phyloP scores from a whole-genome alignment of 1,140 invertebrate genomes.

The Drosophila quadrilineata region DNA sequence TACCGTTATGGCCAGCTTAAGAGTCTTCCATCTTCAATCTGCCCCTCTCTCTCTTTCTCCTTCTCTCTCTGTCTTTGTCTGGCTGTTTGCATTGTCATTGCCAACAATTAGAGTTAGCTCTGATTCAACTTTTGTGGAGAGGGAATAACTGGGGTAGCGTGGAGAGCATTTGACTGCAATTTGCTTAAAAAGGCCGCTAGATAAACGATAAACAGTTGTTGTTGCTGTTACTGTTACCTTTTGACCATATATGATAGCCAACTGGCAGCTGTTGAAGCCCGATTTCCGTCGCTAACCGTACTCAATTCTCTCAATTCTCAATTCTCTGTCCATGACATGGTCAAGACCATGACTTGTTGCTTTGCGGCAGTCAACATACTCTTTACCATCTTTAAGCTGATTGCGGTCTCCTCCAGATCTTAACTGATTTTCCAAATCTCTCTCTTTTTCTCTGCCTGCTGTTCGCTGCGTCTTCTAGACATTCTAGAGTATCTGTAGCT shows the following conservation, averaged over 20 bases:
- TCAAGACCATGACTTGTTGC: conserved; percentile 48
- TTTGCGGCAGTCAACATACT: neutral
- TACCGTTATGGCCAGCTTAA: conserved; percentile 59
- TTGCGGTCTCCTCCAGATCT: too few species aligned
- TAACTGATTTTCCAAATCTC: neutral
- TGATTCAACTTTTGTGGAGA: conserved; percentile 17
- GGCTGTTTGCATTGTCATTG: conserved; percentile 69
- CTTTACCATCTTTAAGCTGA: neutral
- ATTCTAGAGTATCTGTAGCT: too few species aligned
- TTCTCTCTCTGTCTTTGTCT: neutral
- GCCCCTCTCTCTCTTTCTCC: neutral
- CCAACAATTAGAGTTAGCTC: conserved; percentile 54
- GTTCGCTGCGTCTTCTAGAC: too few species aligned
- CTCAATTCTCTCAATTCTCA: conserved; percentile 24
- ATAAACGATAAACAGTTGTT: conserved; percentile 49
- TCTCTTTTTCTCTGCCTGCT: neutral
- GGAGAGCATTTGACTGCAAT: conserved; percentile 50
- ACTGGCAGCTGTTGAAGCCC: conserved; percentile 7
- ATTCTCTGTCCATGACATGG: conserved; percentile 33
- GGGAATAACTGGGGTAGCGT: neutral
- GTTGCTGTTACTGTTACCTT: conserved; percentile 40
- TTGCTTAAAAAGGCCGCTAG: conserved; percentile 44
- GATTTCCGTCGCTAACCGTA: conserved; percentile 55
- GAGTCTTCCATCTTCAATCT: conserved; percentile 31
- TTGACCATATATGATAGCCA: conserved; percentile 39